Evolutionary conservation across 2,888 invertebrate species (phyloP).

Genomic region (Punctoribates punctum): DNA sequence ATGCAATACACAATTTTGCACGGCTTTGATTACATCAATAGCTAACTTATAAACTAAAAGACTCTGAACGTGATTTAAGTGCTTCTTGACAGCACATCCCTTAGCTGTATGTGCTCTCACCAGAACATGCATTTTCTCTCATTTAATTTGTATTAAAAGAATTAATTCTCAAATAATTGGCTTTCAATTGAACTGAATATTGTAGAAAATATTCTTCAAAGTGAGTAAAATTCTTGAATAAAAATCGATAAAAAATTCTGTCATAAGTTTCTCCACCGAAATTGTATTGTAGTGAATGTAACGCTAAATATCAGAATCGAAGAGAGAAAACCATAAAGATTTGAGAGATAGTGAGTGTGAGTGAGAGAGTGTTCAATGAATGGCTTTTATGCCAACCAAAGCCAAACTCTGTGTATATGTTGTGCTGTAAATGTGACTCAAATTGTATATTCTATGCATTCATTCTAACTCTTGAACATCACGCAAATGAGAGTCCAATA

Average conservation of each 20-base stretch:
- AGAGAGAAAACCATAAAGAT: constrained; percentile 18
- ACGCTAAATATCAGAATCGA: constrained; percentile 27
- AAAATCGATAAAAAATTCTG: neutral
- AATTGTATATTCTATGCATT: constrained; percentile 2
- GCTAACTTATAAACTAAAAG: constrained; percentile 27
- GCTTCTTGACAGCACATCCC: constrained; percentile 35
- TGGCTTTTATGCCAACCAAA: neutral
- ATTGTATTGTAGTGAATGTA: constrained; percentile 16
- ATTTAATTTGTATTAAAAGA: neutral
- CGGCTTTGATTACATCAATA: constrained; percentile 30
- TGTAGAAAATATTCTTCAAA: neutral
- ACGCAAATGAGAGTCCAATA: constrained; percentile 21
- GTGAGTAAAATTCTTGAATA: neutral
- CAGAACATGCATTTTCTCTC: constrained; percentile 19
- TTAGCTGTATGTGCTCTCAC: constrained; percentile 21
- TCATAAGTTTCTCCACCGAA: neutral
- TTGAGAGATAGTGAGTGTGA: constrained; percentile 32
- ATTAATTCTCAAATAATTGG: neutral
- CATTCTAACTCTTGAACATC: constrained; percentile 21
- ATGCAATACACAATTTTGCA: constrained; percentile 21
- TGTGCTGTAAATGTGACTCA: neutral
- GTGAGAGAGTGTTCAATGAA: constrained; percentile 27
- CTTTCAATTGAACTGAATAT: neutral
- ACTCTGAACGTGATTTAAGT: constrained; percentile 32
- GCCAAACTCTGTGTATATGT: neutral